phyloP scores from a whole-genome alignment of 2,888 invertebrate genomes.

The Pheosia gnoma region DNA sequence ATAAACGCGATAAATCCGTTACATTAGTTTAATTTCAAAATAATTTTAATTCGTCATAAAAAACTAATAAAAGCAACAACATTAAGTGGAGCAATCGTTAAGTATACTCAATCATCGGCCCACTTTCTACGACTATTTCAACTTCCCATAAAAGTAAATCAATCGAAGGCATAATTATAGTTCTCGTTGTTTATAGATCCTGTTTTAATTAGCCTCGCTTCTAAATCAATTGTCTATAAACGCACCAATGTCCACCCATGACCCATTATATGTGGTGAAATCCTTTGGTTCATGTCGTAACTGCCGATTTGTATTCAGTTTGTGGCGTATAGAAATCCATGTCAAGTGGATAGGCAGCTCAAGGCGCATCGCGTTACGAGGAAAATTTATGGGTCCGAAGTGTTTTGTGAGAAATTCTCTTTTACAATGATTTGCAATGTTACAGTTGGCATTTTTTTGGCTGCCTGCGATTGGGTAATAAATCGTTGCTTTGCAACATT shows the following conservation, averaged over 20 bases:
- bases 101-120: background rate
- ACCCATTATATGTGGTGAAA: constrained; percentile 82
- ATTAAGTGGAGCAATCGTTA: too few relatives aligned
- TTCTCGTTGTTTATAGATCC: constrained; percentile 39
- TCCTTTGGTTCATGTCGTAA: constrained; percentile 71
- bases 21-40: too few relatives aligned
- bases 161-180: constrained; percentile 42
- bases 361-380: constrained; percentile 66
- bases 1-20: too few relatives aligned
- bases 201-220: constrained; percentile 58
- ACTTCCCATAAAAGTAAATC: constrained; percentile 37
- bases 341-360: constrained; percentile 77
- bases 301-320: constrained; percentile 76
- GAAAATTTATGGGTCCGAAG: constrained; percentile 70
- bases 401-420: constrained; percentile 53
- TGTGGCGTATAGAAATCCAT: constrained; percentile 78
- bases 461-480: background rate
- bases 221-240: constrained; percentile 48
- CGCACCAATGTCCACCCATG: constrained; percentile 69
- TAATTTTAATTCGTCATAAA: background rate
- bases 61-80: too few relatives aligned
- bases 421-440: constrained; percentile 39
- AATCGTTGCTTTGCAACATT: too few relatives aligned
- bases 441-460: background rate
- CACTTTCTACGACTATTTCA: constrained; percentile 22